Evolutionary conservation across 2,888 invertebrate species (phyloP).

Genomic region (Amblyjoppa fuscipennis): DNA sequence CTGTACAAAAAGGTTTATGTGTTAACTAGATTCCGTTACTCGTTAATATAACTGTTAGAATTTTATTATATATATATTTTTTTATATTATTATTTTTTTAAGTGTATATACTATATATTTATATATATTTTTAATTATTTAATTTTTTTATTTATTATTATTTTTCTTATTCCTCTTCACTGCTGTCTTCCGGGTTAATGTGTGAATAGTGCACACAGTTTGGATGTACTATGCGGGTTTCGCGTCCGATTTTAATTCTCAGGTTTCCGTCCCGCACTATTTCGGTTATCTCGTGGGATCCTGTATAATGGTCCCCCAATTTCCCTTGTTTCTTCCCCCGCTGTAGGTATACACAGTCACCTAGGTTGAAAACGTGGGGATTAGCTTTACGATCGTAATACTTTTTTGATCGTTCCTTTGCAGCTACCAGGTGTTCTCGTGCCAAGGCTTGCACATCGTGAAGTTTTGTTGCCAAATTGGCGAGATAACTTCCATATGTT

Average conservation of each 20-base stretch:
- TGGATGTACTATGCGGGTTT: conserved; percentile 21
- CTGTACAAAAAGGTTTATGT: too few relatives aligned
- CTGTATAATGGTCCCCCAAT: conserved; percentile 60
- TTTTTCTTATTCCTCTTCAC: not conserved
- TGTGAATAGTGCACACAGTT: conserved; percentile 32
- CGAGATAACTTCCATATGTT: conserved; percentile 17
- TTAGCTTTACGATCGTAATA: conserved; percentile 15
- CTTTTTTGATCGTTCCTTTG: conserved; percentile 53
- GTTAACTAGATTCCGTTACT: too few relatives aligned
- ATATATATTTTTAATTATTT: too few relatives aligned
- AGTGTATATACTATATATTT: too few relatives aligned
- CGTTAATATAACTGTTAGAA: too few relatives aligned
- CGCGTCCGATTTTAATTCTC: conserved; percentile 21
- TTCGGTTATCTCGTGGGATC: conserved; percentile 53
- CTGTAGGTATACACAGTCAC: conserved; percentile 49
- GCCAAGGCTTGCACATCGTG: conserved; percentile 21
- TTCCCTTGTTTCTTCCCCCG: conserved; percentile 45
- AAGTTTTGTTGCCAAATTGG: conserved; percentile 5
- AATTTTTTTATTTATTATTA: too few relatives aligned
- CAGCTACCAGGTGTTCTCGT: not conserved
- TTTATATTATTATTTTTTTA: too few relatives aligned
- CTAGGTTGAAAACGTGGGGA: conserved; percentile 16
- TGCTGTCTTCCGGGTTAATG: not conserved
- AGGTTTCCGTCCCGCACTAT: conserved; percentile 36
- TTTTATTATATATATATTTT: too few relatives aligned